phyloP scores from a whole-genome alignment of 2,797 vertebrate species.

The Danio tinwini region DNA sequence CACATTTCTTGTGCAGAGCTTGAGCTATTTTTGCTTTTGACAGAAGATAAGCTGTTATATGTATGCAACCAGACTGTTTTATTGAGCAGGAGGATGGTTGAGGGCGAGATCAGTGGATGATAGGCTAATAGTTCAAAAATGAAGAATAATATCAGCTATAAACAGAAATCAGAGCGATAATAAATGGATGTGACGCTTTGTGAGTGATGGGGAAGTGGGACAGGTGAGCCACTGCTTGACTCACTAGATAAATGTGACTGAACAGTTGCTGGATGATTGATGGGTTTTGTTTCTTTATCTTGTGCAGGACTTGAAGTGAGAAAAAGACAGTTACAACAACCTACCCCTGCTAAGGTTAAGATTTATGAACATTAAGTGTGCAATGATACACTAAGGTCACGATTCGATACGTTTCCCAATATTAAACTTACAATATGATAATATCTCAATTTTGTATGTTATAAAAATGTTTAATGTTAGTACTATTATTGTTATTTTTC shows the following conservation, averaged over 20 bases:
- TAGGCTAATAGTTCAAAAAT: slow-evolving; percentile 18
- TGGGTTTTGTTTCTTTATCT: slow-evolving; percentile 2
- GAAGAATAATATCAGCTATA: slow-evolving; percentile 26
- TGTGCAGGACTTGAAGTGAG: neutral
- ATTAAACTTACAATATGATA: too few relatives aligned
- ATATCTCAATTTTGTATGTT: too few relatives aligned
- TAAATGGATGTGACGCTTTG: neutral
- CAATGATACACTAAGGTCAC: too few relatives aligned
- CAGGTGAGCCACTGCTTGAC: neutral
- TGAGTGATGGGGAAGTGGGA: slow-evolving; percentile 20
- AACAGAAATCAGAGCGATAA: slow-evolving; percentile 22
- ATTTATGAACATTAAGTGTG: too few relatives aligned
- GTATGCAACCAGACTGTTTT: slow-evolving; percentile 28
- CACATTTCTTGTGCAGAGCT: neutral
- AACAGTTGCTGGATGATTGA: slow-evolving; percentile 35
- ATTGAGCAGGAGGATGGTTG: slow-evolving; percentile 12
- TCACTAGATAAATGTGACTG: slow-evolving; percentile 26
- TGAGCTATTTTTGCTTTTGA: neutral
- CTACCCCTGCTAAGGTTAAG: neutral
- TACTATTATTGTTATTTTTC: too few relatives aligned
- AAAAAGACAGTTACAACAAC: neutral
- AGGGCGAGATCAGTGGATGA: neutral
- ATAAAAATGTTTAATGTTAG: too few relatives aligned
- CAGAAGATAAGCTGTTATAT: slow-evolving; percentile 15
- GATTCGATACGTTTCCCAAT: too few relatives aligned